phyloP scores from a whole-genome alignment of 2,888 invertebrate species.

The Crossocerus cetratus region DNA sequence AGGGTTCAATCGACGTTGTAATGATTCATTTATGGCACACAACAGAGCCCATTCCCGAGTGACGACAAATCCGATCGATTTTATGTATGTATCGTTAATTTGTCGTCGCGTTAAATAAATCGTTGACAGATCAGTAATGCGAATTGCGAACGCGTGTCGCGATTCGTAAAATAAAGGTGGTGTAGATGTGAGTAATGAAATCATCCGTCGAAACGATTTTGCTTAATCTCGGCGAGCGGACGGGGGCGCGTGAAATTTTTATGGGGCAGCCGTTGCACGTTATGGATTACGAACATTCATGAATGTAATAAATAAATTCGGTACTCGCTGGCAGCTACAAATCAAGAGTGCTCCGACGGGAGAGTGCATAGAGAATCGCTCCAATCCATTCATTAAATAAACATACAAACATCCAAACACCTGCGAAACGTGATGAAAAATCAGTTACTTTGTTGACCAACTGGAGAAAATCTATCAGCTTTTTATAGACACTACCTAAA shows the following conservation, averaged over 20 bases:
- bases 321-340: constrained; percentile 50
- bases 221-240: not conserved
- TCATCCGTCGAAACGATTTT: not conserved
- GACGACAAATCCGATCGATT: not conserved
- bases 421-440: no score
- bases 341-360: constrained; percentile 39
- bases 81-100: not conserved
- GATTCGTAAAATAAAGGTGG: not conserved
- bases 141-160: not conserved
- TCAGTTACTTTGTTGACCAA: no score
- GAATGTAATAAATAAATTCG: not conserved
- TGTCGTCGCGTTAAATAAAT: not conserved
- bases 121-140: not conserved
- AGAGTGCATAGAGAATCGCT: no score
- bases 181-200: not conserved
- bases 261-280: not conserved
- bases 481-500: no score
- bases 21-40: not conserved
- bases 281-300: not conserved
- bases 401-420: no score
- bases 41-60: not conserved
- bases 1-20: not conserved
- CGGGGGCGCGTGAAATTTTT: not conserved
- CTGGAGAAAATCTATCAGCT: no score
- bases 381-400: no score